Evolutionary conservation across 2,888 invertebrate species (phyloP), one percentile per base, ranked within the genome.

Genomic region (Anoplius nigerrimus): DNA sequence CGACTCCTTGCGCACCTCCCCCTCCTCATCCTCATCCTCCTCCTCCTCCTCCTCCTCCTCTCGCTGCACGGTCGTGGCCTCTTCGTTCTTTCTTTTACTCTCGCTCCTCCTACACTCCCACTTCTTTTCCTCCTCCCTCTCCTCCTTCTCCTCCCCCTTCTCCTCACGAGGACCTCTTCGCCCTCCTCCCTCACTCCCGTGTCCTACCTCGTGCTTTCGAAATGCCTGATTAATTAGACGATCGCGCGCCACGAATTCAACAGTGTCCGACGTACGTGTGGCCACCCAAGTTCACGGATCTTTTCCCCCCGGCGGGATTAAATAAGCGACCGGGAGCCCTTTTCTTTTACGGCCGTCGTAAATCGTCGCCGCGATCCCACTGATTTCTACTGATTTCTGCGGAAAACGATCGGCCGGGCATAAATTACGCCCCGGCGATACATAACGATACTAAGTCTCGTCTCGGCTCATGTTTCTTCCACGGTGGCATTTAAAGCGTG

Each of bases 221-320:
- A 84, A 85, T 81, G 78, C 79, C 80, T 78, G 81, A 85, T 82
- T 86, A 84, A 86, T 86, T 86, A 83, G 82, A 64, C 79, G 80
- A 81, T 82, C 75, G 72, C 65, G 74, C 68, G 62, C 68, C 71
- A 64, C 71, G 74, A 74, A 75, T 75, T 75, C 74, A 71, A 63
- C 68, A 63, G 71, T 66, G 63, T 71, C 61, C 65, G 58, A 62
- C 71, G 71, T 71, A 66, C 71, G 74, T 74, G 68, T 68, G 74
- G 62, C 74, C 74, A 75, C 74, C 74, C 74, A 75, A 45, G 68
- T 56, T 66, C 65, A 68, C 48, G 71, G 65, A 75, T 71, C 71
- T 71, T 66, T 69, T 55, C 21, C 4, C n/a, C 34, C 34, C 55
- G n/a, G 24, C 15, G 27, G n/a, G n/a, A 55, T 27, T 22, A 27